Evolutionary conservation across 2,888 invertebrate genomes (phyloP).

Genomic region (Drosophila kambysellisi): DNA sequence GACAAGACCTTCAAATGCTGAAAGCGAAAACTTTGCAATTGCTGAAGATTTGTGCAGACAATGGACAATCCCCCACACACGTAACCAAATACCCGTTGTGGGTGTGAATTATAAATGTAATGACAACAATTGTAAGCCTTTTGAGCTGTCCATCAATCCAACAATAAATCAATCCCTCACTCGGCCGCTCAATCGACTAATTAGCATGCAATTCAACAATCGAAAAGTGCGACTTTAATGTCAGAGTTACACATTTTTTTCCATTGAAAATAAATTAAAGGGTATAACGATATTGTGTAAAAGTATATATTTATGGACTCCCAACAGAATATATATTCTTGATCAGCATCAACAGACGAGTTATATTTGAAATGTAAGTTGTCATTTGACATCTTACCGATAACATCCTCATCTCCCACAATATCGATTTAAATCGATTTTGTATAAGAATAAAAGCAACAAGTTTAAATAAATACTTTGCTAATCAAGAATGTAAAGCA

Average conservation of each 20-base stretch:
- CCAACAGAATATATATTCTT: neutral
- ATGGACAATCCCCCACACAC: conserved; percentile 11
- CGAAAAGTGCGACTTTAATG: conserved; percentile 61
- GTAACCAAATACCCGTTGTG: conserved; percentile 29
- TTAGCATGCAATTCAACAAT: conserved; percentile 76
- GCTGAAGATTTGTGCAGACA: conserved; percentile 44
- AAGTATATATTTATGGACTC: neutral
- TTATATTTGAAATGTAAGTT: neutral
- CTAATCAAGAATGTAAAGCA: neutral
- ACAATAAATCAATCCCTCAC: conserved; percentile 49
- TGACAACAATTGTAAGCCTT: conserved; percentile 51
- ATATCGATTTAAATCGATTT: neutral
- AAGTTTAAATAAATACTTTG: neutral
- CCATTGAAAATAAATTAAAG: neutral
- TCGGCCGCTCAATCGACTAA: conserved; percentile 57
- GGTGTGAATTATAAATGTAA: conserved; percentile 63
- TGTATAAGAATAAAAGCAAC: neutral
- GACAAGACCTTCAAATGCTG: conserved; percentile 71
- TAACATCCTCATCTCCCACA: neutral
- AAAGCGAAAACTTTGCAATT: conserved; percentile 69
- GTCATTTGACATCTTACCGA: neutral
- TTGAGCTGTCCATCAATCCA: conserved; percentile 45
- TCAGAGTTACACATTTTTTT: conserved; percentile 47
- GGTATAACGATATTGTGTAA: neutral
- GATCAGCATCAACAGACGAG: neutral